Percentiles rank a stretch among this genome's conserved stretches.
phyloP scores from a whole-genome alignment of 2,888 invertebrate species.

The Axea sp. region DNA sequence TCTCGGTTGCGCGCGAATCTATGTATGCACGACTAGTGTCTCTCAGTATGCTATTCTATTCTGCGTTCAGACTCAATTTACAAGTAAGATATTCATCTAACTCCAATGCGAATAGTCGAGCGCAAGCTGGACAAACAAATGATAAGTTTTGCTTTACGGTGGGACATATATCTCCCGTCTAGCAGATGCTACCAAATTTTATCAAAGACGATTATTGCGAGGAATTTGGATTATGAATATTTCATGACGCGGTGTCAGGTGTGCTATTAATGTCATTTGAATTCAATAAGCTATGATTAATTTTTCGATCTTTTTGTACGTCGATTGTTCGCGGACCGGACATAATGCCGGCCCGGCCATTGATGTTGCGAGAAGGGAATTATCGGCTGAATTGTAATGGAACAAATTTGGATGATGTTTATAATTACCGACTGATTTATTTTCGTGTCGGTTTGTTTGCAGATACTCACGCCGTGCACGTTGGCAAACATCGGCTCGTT shows the following conservation, averaged over 20 bases:
- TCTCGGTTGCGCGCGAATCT: slow-evolving; percentile 46
- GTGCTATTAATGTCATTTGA: slow-evolving; percentile 34
- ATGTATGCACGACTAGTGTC: slow-evolving; percentile 35
- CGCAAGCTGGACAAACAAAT: slow-evolving; percentile 67
- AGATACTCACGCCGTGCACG: slow-evolving; percentile 5
- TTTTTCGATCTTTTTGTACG: slow-evolving; percentile 32
- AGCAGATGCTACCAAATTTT: slow-evolving; percentile 42
- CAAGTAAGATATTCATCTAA: slow-evolving; percentile 76
- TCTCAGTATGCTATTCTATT: slow-evolving; percentile 45
- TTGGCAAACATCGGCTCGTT: slow-evolving; percentile 49
- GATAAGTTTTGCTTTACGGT: slow-evolving; percentile 61
- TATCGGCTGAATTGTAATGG: slow-evolving; percentile 35
- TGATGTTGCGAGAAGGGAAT: slow-evolving; percentile 23
- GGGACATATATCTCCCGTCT: slow-evolving; percentile 12
- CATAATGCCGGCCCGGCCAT: slow-evolving; percentile 23
- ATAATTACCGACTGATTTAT: slow-evolving; percentile 57
- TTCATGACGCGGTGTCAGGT: slow-evolving; percentile 50
- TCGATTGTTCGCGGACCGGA: slow-evolving; percentile 21
- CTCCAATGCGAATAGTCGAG: slow-evolving; percentile 67
- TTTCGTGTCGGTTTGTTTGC: slow-evolving; percentile 10
- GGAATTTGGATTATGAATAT: slow-evolving; percentile 38
- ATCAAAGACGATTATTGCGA: slow-evolving; percentile 39
- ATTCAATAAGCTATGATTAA: slow-evolving; percentile 52
- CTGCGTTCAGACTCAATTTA: slow-evolving; percentile 67
- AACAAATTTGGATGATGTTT: slow-evolving; percentile 58